Percentiles rank a stretch among this genome's conserved stretches.
Evolutionary conservation across 2,888 invertebrate species (phyloP).

Genomic region (Drosophila mettleri): DNA sequence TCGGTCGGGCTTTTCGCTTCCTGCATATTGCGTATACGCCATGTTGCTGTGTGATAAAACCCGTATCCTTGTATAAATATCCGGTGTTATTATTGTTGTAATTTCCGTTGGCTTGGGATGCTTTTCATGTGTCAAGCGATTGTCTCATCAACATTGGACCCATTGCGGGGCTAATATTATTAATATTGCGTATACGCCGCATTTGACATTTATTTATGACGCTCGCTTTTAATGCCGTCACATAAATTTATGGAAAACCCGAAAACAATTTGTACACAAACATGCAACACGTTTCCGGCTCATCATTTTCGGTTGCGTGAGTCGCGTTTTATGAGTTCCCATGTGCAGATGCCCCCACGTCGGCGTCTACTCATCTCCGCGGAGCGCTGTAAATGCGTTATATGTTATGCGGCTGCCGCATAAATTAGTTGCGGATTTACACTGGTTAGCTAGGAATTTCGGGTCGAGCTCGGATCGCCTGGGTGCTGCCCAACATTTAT

Average conservation of each 20-base stretch:
- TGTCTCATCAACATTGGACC: constrained; percentile 57
- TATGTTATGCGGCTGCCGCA: constrained; percentile 44
- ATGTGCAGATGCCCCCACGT: constrained; percentile 9
- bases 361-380: constrained; percentile 3
- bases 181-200: constrained; percentile 70
- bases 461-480: constrained; percentile 2
- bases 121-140: constrained; percentile 68
- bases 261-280: constrained; percentile 59
- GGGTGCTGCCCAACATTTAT: constrained; percentile 5
- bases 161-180: constrained; percentile 31
- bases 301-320: constrained; percentile 54
- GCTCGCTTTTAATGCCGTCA: constrained; percentile 55
- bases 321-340: constrained; percentile 50
- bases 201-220: constrained; percentile 69
- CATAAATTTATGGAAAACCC: constrained; percentile 67
- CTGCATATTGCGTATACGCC: constrained; percentile 31
- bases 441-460: constrained; percentile 39
- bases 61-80: constrained; percentile 19
- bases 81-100: constrained; percentile 54
- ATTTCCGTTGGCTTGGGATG: constrained; percentile 48
- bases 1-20: not conserved
- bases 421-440: constrained; percentile 66
- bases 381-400: constrained; percentile 40
- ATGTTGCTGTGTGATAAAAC: constrained; percentile 5
- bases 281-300: constrained; percentile 68